phyloP scores from a whole-genome alignment of 2,113 vertebrate genomes.

The Zapornia atra region DNA sequence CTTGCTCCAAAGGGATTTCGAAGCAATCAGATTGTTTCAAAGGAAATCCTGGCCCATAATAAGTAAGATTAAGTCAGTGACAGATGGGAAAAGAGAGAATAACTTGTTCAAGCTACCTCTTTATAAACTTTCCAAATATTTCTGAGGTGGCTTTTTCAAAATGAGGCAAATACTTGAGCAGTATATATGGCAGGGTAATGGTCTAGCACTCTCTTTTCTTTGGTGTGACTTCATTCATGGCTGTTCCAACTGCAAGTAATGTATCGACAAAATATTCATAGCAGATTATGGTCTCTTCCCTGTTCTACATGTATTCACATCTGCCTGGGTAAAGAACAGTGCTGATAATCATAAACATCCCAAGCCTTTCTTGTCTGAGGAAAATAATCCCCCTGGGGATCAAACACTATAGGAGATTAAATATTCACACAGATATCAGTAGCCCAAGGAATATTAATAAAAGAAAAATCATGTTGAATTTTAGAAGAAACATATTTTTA shows the following conservation, averaged over 20 bases:
- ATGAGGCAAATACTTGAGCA: background rate
- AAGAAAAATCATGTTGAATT: background rate
- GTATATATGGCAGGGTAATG: background rate
- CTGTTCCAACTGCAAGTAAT: background rate
- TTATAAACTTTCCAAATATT: background rate
- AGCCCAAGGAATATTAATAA: background rate
- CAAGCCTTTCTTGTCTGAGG: background rate
- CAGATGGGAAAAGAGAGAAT: background rate
- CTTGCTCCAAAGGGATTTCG: background rate
- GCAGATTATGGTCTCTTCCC: background rate
- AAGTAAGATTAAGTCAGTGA: background rate
- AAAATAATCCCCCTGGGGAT: background rate
- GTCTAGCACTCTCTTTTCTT: background rate
- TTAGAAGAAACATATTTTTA: background rate
- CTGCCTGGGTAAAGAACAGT: background rate
- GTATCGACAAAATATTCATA: background rate
- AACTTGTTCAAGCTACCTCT: background rate
- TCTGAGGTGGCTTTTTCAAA: background rate
- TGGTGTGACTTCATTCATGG: background rate
- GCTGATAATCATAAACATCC: background rate
- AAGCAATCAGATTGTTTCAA: background rate
- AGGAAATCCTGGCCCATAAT: background rate
- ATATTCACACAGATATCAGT: background rate
- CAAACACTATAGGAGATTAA: background rate
- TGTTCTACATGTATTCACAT: background rate